phyloP scores from a whole-genome alignment of 2,797 vertebrate species.

The Lithobates pipiens region DNA sequence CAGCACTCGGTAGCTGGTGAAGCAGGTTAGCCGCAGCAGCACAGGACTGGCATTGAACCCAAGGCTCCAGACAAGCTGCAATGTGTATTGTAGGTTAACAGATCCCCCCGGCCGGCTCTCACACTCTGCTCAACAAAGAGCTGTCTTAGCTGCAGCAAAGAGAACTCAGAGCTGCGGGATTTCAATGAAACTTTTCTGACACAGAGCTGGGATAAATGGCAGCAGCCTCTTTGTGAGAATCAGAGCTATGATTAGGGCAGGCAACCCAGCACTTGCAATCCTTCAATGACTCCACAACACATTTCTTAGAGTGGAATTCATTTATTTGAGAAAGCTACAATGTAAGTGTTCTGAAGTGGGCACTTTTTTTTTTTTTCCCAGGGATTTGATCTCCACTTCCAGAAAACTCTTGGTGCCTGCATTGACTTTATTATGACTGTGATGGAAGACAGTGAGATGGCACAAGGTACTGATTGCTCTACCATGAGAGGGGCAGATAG shows the following conservation, averaged over 20 bases:
- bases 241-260: constrained; percentile 11
- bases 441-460: constrained; percentile 12
- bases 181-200: constrained; percentile 25
- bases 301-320: background rate
- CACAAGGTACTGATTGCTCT: background rate
- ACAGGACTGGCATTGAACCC: background rate
- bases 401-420: background rate
- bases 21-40: no score
- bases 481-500: background rate
- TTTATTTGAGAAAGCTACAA: background rate
- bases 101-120: background rate
- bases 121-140: background rate
- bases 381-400: background rate
- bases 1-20: no score
- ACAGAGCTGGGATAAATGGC: constrained; percentile 2
- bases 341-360: background rate
- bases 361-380: background rate
- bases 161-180: background rate
- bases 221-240: constrained; percentile 14
- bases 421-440: background rate
- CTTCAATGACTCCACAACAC: background rate
- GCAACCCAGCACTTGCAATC: background rate
- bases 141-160: constrained; percentile 18
- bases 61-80: background rate
- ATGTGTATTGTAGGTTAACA: background rate